Percentiles rank a stretch among this genome's conserved stretches.
Conservation (phyloP, 2,797 vertebrate genomes). For the Hapalemur alaotrensis region DNA sequence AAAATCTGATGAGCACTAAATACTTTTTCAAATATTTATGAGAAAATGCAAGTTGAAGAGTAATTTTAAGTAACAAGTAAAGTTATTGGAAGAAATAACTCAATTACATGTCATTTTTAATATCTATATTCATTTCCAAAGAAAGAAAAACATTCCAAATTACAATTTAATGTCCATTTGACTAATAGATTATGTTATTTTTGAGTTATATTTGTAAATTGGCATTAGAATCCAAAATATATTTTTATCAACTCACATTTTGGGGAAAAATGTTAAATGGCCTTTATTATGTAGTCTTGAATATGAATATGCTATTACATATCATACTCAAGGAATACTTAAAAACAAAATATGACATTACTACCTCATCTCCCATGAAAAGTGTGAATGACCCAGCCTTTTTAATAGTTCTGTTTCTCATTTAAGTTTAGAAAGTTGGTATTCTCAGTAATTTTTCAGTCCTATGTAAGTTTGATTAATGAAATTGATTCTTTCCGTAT, state of each 20-base stretch:
- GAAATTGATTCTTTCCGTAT: neutral
- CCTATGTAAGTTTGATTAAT: neutral
- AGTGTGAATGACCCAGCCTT: neutral
- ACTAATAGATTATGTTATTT: neutral
- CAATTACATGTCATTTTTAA: neutral
- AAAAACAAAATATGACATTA: neutral
- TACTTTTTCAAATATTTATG: neutral
- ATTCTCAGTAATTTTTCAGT: neutral
- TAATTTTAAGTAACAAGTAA: neutral
- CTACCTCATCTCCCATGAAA: neutral
- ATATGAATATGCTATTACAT: neutral
- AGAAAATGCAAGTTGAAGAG: neutral
- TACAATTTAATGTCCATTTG: neutral
- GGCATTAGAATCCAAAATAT: neutral
- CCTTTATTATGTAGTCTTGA: neutral
- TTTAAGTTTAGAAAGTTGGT: neutral
- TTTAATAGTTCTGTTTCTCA: neutral
- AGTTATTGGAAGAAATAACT: neutral
- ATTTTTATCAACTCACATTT: neutral
- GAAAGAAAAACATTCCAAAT: neutral
- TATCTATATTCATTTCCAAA: neutral
- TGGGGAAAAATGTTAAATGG: neutral
- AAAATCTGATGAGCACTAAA: neutral
- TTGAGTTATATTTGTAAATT: neutral
- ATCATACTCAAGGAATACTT: neutral